These are phyloP conservation scores for Diglossa cyanea DNA, from an alignment of 2,797 vertebrate species.

Conservation along the genomic window DNA sequence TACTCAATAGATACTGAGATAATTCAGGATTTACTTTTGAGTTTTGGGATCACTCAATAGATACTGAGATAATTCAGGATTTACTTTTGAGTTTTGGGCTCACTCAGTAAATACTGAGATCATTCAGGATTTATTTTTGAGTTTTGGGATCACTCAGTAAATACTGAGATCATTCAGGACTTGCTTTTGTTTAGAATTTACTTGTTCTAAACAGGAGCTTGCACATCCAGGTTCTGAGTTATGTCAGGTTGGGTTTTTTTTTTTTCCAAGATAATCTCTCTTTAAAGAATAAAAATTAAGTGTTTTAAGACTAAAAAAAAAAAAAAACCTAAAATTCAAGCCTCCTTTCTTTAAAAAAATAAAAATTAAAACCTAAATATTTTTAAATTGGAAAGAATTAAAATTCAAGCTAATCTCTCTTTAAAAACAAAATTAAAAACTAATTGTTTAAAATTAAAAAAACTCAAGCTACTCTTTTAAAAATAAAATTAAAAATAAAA, in stretches of 20 bases:
- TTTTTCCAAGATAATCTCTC: not conserved
- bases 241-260: accelerated
- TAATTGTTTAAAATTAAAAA: not conserved
- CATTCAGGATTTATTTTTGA: too few species aligned
- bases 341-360: not conserved
- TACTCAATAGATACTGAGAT: too few species aligned
- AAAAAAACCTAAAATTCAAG: not conserved
- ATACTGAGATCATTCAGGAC: not conserved
- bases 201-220: not conserved
- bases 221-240: not conserved
- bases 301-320: not conserved
- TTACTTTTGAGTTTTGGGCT: too few species aligned
- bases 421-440: not conserved
- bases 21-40: too few species aligned
- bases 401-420: not conserved
- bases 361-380: not conserved
- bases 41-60: too few species aligned
- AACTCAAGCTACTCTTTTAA: too few species aligned
- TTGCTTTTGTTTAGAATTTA: not conserved
- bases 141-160: not conserved
- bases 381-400: not conserved
- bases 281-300: not conserved
- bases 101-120: too few species aligned
- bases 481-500: not conserved
- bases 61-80: too few species aligned